Evolutionary conservation across 64 coral and sea anemone genomes (phyloP), one percentile per base, ranked within the genome.

Genomic region (Stichodactyla helianthus): DNA sequence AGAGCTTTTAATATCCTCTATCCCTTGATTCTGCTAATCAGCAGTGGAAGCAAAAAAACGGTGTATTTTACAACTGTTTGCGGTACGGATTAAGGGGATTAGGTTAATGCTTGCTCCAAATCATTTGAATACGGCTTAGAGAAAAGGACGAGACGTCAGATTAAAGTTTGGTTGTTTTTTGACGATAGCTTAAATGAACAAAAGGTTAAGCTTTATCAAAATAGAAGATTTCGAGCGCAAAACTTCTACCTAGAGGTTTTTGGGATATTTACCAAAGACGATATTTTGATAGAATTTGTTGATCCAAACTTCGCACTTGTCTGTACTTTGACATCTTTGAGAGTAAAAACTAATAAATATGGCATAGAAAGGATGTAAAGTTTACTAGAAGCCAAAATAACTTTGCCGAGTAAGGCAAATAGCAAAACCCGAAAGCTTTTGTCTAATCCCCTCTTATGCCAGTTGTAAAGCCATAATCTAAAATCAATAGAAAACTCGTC

Each of bases 81-180:
- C 78, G 35, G 78, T 81, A 81, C 15, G 78, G 78, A 81, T 81
- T 81, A 81, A 81, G 52, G 78, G 78, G 78, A 81, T 81, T 81
- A 81, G n/a, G 78, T 52, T 53, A 81, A 81, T 81, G 78, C 78
- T 81, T 81, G 50, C 78, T 81, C 35, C 78, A 81, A 81, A 81
- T 54, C 78, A 81, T 81, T 79, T 54, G 35, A 81, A 81, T 52
- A 81, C 78, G 53, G 78, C 78, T 81, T 52, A 81, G 50, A 53
- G 51, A 81, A 81, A 81, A 52, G 51, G 15, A 52, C 12, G 50
- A 81, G 26, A 81, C 78, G 78, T 81, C 78, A 81, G 78, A 81
- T 81, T 81, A 54, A 19, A 19, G 51, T 50, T 51, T 52, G 50
- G 78, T 81, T 81, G 78, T 54, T 54, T 44, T 81, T 81, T 28